Evolutionary conservation across 2,888 invertebrate genomes (phyloP).

Genomic region (Tachystola acroxantha): DNA sequence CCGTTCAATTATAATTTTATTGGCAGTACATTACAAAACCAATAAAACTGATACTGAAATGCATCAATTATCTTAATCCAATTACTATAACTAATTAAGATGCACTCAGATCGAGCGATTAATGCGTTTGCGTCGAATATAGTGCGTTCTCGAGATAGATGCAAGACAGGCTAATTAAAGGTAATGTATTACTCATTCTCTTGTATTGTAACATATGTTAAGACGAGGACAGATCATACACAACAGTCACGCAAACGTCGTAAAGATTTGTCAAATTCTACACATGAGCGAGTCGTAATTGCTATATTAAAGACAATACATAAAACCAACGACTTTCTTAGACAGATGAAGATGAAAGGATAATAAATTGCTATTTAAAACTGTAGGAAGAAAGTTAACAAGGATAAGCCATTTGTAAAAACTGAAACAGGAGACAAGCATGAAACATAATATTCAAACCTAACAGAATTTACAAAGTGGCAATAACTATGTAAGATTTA

Average conservation of each 20-base stretch:
- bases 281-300: neutral
- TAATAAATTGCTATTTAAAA: too few relatives aligned
- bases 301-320: neutral
- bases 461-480: too few relatives aligned
- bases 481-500: too few relatives aligned
- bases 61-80: conserved; percentile 6
- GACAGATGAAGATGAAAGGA: too few relatives aligned
- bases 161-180: conserved; percentile 22
- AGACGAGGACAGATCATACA: neutral
- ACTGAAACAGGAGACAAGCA: too few relatives aligned
- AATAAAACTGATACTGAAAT: conserved; percentile 10
- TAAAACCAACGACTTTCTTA: too few relatives aligned
- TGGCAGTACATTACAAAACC: neutral
- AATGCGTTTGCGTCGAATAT: conserved; percentile 27
- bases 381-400: too few relatives aligned
- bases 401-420: too few relatives aligned
- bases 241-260: neutral
- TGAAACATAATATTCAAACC: too few relatives aligned
- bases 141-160: conserved; percentile 18
- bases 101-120: conserved; percentile 18
- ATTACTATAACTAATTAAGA: conserved; percentile 19
- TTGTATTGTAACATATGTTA: neutral
- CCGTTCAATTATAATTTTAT: neutral
- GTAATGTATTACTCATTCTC: neutral
- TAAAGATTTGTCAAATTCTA: neutral